Evolutionary conservation across 2,113 vertebrate genomes (phyloP).

Genomic region (Rhegmatorhina hoffmannsi): DNA sequence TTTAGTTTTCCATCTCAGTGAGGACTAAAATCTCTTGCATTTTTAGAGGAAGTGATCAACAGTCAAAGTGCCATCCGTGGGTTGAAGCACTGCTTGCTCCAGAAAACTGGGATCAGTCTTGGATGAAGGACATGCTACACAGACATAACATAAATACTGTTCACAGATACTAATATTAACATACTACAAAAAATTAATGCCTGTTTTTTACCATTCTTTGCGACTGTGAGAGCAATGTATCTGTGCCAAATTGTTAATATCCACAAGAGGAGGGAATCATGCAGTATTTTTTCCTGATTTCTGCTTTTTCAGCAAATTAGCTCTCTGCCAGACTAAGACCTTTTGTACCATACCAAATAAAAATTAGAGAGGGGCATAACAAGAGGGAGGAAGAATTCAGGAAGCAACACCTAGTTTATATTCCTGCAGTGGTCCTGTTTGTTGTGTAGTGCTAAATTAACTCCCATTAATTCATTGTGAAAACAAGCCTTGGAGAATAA

Average conservation of each 20-base stretch:
- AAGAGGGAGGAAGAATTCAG: background rate
- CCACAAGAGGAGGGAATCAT: background rate
- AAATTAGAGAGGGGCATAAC: background rate
- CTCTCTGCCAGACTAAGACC: background rate
- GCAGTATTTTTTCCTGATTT: background rate
- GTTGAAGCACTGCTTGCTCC: background rate
- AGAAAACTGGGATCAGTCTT: background rate
- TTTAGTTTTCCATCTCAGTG: background rate
- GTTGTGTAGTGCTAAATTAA: slow-evolving; percentile 63
- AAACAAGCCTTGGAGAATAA: slow-evolving; percentile 66
- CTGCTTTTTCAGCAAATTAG: background rate
- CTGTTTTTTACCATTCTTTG: background rate
- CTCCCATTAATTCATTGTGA: slow-evolving; percentile 68
- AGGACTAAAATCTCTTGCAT: background rate
- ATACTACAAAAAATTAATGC: background rate
- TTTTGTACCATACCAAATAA: background rate
- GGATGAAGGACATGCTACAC: fast-evolving
- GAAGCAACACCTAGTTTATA: slow-evolving; percentile 25
- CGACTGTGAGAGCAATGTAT: background rate
- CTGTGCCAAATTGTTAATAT: background rate
- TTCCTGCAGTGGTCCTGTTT: slow-evolving; percentile 34
- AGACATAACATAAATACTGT: fast-evolving
- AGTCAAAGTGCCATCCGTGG: background rate
- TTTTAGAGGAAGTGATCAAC: background rate
- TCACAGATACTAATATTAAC: background rate